Conservation (phyloP, 2,797 vertebrate genomes). For the Chelon auratus region DNA sequence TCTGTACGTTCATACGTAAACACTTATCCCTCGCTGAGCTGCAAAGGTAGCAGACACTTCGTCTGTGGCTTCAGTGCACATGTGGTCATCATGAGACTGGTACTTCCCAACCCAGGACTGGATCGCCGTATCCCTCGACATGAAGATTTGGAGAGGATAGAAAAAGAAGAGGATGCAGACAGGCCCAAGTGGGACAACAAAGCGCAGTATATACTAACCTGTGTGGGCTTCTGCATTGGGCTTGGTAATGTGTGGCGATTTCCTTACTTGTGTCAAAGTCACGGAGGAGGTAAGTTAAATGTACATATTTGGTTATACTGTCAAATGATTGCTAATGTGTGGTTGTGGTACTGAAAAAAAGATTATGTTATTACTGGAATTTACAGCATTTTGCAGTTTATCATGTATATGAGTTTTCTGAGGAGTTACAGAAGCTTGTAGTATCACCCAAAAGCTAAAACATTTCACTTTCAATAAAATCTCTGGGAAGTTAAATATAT, state of each 20-base stretch:
- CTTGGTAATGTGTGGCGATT: slow-evolving; percentile 96
- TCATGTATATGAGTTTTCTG: not conserved
- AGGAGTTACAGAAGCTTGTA: not conserved
- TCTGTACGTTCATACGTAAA: no score
- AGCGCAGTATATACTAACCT: slow-evolving; percentile 93
- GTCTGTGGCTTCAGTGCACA: not conserved
- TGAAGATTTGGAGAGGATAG: slow-evolving; percentile 85
- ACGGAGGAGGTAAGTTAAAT: slow-evolving; percentile 89
- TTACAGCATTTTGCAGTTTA: not conserved
- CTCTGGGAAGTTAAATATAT: slow-evolving; percentile 9
- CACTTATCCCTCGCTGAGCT: not conserved
- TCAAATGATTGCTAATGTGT: not conserved
- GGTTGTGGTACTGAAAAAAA: not conserved
- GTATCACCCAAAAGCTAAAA: not conserved
- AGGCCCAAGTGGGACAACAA: slow-evolving; percentile 97
- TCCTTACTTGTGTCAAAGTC: slow-evolving; percentile 93
- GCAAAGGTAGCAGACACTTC: not conserved
- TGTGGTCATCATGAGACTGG: slow-evolving; percentile 60
- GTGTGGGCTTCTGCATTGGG: slow-evolving; percentile 93
- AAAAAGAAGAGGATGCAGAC: slow-evolving; percentile 82
- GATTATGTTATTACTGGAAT: not conserved
- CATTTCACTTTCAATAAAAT: not conserved
- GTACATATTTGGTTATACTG: not conserved
- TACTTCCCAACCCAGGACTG: slow-evolving; percentile 67
- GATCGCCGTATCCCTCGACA: slow-evolving; percentile 66